Conservation (phyloP, 1,140 invertebrate species). For the Cephus cinctus region DNA sequence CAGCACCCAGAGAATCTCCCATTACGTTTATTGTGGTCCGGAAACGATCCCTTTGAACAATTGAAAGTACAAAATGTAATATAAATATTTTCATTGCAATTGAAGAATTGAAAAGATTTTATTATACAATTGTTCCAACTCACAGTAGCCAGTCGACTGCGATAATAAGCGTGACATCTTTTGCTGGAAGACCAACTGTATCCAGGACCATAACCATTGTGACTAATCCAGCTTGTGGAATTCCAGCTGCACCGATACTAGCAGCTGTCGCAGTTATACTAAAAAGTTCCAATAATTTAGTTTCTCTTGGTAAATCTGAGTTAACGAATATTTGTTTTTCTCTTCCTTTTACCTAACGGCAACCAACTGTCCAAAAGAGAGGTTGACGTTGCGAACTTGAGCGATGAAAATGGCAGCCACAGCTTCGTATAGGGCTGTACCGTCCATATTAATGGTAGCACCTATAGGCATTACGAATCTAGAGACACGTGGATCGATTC, state of each 20-base stretch:
- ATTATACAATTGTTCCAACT: slow-evolving; percentile 46
- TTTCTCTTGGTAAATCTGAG: slow-evolving; percentile 53
- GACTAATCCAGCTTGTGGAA: slow-evolving; percentile 80
- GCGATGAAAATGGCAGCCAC: slow-evolving; percentile 84
- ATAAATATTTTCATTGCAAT: slow-evolving; percentile 60
- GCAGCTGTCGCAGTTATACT: slow-evolving; percentile 84
- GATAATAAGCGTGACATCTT: slow-evolving; percentile 78
- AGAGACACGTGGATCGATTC: slow-evolving; percentile 72
- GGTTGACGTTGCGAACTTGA: slow-evolving; percentile 66
- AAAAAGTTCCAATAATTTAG: slow-evolving; percentile 47
- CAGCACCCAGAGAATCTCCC: slow-evolving; percentile 84
- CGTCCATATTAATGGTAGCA: slow-evolving; percentile 85
- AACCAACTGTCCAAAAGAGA: slow-evolving; percentile 70
- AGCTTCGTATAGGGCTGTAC: slow-evolving; percentile 82
- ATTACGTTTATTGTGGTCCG: slow-evolving; percentile 86
- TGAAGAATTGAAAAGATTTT: slow-evolving; percentile 47
- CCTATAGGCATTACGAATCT: slow-evolving; percentile 86
- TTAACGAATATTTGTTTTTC: slow-evolving; percentile 50
- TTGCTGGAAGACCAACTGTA: slow-evolving; percentile 76
- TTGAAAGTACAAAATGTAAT: slow-evolving; percentile 1
- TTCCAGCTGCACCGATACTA: slow-evolving; percentile 86
- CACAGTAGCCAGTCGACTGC: slow-evolving; percentile 89
- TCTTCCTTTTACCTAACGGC: slow-evolving; percentile 69
- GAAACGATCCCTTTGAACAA: slow-evolving; percentile 74
- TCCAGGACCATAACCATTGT: slow-evolving; percentile 87